Evolutionary conservation across 2,113 vertebrate species (phyloP).

Genomic region (Chionomys nivalis): DNA sequence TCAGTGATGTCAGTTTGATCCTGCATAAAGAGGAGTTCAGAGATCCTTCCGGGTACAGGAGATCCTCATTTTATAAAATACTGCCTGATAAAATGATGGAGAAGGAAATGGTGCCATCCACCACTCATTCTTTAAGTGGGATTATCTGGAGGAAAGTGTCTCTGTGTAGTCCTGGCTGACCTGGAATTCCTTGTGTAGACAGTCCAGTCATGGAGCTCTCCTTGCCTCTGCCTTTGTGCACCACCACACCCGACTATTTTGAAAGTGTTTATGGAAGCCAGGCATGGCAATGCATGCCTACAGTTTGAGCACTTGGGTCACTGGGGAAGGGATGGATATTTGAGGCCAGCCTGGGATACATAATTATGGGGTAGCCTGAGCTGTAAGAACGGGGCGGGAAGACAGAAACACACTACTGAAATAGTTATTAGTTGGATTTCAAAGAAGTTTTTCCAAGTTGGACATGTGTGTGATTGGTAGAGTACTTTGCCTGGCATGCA

Average conservation of each 20-base stretch:
- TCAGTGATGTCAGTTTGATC: neutral
- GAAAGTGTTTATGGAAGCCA: neutral
- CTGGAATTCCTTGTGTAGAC: neutral
- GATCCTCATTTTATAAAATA: conserved; percentile 38
- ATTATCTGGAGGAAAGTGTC: neutral
- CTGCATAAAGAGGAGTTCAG: neutral
- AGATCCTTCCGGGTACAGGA: neutral
- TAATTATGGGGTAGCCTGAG: neutral
- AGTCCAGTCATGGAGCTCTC: neutral
- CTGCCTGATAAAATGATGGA: conserved; percentile 17
- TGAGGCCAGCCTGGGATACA: neutral
- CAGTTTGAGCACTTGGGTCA: neutral
- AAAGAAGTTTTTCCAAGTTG: neutral
- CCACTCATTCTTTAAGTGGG: conserved; percentile 5
- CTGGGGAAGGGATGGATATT: neutral
- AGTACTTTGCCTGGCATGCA: neutral
- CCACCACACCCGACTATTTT: neutral
- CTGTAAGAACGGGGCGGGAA: neutral
- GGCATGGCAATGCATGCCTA: neutral
- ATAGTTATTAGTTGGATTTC: neutral
- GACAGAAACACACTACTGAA: neutral
- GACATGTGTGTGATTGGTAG: neutral
- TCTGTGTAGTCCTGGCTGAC: neutral
- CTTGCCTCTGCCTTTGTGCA: neutral
- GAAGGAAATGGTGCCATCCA: conserved; percentile 3